Conservation (phyloP, 2,888 invertebrate species). For the Agriopis leucophaearia region DNA sequence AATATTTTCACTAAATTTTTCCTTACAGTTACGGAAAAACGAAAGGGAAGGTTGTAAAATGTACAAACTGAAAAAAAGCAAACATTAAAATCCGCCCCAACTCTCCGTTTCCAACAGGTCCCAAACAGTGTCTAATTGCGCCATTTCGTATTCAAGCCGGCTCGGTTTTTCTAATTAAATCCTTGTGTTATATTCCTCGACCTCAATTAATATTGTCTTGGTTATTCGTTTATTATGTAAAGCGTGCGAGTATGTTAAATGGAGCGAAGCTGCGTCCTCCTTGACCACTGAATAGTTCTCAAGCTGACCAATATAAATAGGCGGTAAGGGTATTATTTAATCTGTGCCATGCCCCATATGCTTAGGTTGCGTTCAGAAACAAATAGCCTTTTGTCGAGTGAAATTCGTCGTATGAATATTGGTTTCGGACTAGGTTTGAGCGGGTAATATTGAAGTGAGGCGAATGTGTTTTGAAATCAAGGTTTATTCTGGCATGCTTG, state of each 20-base stretch:
- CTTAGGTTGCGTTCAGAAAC: too few species aligned
- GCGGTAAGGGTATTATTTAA: slow-evolving; percentile 54
- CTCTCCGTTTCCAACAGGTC: slow-evolving; percentile 15
- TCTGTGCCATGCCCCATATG: slow-evolving; percentile 51
- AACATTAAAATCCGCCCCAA: slow-evolving; percentile 18
- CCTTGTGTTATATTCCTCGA: slow-evolving; percentile 36
- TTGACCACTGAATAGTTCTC: slow-evolving; percentile 74
- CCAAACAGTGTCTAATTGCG: slow-evolving; percentile 23
- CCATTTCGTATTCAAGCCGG: slow-evolving; percentile 34
- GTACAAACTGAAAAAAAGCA: slow-evolving; percentile 3
- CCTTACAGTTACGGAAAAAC: slow-evolving; percentile 11
- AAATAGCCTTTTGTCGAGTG: too few species aligned
- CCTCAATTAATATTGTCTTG: slow-evolving; percentile 52
- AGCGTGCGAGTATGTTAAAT: slow-evolving; percentile 75
- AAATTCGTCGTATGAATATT: too few species aligned
- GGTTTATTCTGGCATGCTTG: too few species aligned
- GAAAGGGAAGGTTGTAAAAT: neutral
- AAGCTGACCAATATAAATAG: slow-evolving; percentile 62
- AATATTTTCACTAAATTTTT: neutral
- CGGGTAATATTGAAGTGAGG: too few species aligned
- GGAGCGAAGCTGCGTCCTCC: slow-evolving; percentile 75
- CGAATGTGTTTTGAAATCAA: too few species aligned
- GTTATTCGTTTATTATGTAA: slow-evolving; percentile 56
- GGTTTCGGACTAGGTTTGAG: too few species aligned
- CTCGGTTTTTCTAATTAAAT: slow-evolving; percentile 39